Conservation (phyloP, 2,113 vertebrate species). For the Connochaetes taurinus region DNA sequence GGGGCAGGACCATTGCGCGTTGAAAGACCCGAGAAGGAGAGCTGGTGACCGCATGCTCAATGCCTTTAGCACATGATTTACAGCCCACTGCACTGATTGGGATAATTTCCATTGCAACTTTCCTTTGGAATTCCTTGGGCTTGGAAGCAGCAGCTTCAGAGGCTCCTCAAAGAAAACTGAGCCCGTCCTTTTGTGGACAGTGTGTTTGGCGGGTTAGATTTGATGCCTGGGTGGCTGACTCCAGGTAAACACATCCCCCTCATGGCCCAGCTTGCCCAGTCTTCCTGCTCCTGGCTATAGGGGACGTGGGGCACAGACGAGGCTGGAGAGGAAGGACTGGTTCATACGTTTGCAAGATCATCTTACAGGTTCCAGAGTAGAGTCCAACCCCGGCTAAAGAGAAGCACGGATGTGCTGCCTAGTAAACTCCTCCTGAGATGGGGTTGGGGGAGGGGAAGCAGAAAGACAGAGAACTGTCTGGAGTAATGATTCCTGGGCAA, state of each 20-base stretch:
- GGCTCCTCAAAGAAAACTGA: constrained; percentile 31
- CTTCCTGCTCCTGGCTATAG: not conserved
- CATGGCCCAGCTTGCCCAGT: not conserved
- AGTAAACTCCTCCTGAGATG: not conserved
- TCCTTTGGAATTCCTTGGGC: constrained; percentile 41
- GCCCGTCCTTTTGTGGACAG: not conserved
- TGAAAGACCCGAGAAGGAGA: not conserved
- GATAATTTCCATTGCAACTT: constrained; percentile 50
- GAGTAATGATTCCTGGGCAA: not conserved
- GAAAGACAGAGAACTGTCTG: not conserved
- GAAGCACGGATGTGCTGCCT: not conserved
- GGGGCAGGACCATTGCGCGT: fast-evolving
- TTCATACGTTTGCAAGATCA: not conserved
- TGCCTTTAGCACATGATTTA: constrained; percentile 45
- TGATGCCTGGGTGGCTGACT: not conserved
- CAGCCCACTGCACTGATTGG: not conserved
- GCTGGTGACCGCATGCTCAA: not conserved
- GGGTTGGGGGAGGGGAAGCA: not conserved
- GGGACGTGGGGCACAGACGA: not conserved
- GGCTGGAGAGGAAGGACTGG: not conserved
- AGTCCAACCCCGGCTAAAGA: not conserved
- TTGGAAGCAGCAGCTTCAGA: constrained; percentile 23
- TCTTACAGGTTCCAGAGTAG: not conserved
- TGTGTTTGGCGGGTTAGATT: not conserved
- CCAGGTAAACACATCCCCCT: not conserved